Conservation (phyloP, 92 coral and sea anemone genomes). For the Montipora capitata region DNA sequence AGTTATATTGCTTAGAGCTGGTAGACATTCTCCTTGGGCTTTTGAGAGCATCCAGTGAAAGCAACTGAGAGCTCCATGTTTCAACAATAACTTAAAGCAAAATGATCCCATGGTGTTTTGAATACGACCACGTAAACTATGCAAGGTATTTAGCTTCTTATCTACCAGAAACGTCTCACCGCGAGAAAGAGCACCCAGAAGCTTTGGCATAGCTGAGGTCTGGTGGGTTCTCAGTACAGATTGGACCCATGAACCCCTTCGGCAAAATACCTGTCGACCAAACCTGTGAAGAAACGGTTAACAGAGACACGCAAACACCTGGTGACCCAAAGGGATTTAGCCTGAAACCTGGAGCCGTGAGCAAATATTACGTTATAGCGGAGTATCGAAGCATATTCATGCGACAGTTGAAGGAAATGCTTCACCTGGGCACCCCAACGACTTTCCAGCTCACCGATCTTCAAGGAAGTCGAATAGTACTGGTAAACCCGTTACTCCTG, state of each 20-base stretch:
- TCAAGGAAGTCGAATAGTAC: slow-evolving; percentile 6
- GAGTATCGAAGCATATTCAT: slow-evolving; percentile 72
- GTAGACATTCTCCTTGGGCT: no score
- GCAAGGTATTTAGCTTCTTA: no score
- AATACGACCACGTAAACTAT: no score
- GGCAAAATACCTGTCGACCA: slow-evolving; percentile 71
- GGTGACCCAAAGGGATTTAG: slow-evolving; percentile 80
- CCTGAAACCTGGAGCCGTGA: slow-evolving; percentile 70
- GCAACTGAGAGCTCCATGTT: no score
- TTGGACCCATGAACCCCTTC: slow-evolving; percentile 20
- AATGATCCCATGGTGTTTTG: no score
- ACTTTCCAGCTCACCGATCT: slow-evolving; percentile 8
- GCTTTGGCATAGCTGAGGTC: slow-evolving; percentile 28
- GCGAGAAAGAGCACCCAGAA: slow-evolving; percentile 55
- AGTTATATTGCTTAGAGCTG: no score
- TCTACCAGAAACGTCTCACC: slow-evolving; percentile 43
- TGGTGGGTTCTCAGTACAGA: slow-evolving; percentile 66
- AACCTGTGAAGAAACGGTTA: slow-evolving; percentile 76
- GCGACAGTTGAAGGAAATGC: slow-evolving; percentile 51
- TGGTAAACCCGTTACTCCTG: slow-evolving; percentile 54
- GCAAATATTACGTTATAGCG: slow-evolving; percentile 52
- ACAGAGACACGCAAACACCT: slow-evolving; percentile 77
- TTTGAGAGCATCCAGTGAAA: no score
- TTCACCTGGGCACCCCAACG: background rate
- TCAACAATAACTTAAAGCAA: no score